Base-by-base conservation (phyloP, 92 coral and sea anemone genomes). In the Porites cylindrica region DNA sequence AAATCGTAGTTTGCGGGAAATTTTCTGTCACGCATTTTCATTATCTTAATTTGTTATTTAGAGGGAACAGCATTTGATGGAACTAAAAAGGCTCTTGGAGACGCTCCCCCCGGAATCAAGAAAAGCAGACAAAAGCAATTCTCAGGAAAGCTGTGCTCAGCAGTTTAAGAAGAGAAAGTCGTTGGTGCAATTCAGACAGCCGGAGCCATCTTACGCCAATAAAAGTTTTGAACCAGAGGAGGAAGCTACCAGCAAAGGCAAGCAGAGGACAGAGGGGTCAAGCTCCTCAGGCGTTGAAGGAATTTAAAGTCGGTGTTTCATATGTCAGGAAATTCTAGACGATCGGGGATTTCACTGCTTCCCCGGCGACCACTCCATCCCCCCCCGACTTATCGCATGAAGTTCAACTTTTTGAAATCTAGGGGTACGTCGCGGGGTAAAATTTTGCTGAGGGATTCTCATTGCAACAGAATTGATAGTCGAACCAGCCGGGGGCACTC, bases 51-150 rank as follows among this genome's bases (percentile, higher is more conserved):
- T 73, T 12, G 12, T 53, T 47, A n/a, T 21, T 70, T 38, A 92
- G 95, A 71, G 87, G 56, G 93, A 92, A 54, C 91, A 89, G 21
- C 95, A 92, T 53, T 69, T 92, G 32, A 92, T 89, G 93, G 95
- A 92, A 67, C 89, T 92, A 24, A 90, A 87, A 77, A 74, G 93
- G 24, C 85, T 92, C 29, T 61, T 92, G 58, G 88, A 83, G 80
- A 73, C 75, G 1, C 53, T 88, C 20, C 77, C 88, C 14, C 84
- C 91, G 19, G 86, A 74, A 54, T 61, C 71, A 70, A 83, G 75
- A 32, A 24, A 43, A 8, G 21, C 26, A 11, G 72, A 82, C 19
- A 88, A 69, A 52, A 51, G 70, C 13, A 65, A 8, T 7, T 63
- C 86, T 18, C 29, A 66, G n/a, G 90, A 74, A 5, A 61, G 66